Conservation (phyloP, 2,113 vertebrate genomes). For the Myrmecophaga tridactyla region DNA sequence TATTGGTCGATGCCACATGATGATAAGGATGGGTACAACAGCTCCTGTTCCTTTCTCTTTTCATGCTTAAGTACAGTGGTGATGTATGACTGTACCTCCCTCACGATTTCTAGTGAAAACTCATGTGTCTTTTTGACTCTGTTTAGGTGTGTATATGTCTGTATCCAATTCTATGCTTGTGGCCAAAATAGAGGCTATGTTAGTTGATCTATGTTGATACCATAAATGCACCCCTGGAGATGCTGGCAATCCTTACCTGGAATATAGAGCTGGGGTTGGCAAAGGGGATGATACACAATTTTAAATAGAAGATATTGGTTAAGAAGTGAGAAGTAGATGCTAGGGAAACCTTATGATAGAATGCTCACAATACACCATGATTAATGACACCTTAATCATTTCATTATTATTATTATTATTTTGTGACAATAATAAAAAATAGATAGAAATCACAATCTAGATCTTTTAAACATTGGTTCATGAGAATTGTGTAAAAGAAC, state of each 20-base stretch:
- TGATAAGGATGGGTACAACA: background rate
- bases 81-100: fast-evolving
- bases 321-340: background rate
- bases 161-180: background rate
- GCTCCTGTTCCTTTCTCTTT: background rate
- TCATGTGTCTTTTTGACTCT: background rate
- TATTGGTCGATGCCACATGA: background rate
- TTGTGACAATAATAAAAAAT: background rate
- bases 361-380: background rate
- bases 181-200: background rate
- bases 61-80: background rate
- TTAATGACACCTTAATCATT: background rate
- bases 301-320: background rate
- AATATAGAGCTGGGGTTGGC: fast-evolving
- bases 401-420: background rate
- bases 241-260: background rate
- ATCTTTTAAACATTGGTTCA: background rate
- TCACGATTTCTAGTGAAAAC: background rate
- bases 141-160: too few species aligned
- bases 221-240: fast-evolving
- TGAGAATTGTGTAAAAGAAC: background rate
- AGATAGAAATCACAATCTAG: background rate
- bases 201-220: too few species aligned
- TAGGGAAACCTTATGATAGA: background rate
- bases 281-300: background rate